Percentiles rank a stretch among this genome's conserved stretches.
phyloP scores from a whole-genome alignment of 2,113 vertebrate genomes.

The Cisticola juncidis region DNA sequence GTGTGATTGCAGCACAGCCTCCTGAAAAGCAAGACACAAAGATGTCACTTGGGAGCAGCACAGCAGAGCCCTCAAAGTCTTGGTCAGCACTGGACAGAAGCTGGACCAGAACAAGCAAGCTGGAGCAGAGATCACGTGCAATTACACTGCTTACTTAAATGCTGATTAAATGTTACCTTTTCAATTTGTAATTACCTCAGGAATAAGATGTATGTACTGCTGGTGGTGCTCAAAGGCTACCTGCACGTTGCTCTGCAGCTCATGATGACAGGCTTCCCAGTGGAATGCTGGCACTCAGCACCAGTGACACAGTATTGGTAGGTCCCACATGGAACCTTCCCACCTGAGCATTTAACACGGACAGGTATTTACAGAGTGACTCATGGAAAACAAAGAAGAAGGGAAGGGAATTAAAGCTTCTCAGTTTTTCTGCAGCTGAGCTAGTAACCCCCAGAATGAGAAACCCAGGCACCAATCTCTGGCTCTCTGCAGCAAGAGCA shows the following conservation, averaged over 20 bases:
- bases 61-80: background rate
- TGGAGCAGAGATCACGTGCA: rapidly evolving
- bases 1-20: background rate
- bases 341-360: background rate
- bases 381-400: background rate
- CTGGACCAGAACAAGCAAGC: background rate
- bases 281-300: background rate
- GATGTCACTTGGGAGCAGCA: background rate
- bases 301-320: background rate
- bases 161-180: background rate
- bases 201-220: background rate
- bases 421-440: background rate
- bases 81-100: rapidly evolving
- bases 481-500: background rate
- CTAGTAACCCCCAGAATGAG: background rate
- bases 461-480: background rate
- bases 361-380: background rate
- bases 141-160: background rate
- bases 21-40: background rate
- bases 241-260: background rate
- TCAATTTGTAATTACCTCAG: background rate
- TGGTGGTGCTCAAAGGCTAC: background rate
- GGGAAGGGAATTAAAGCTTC: background rate
- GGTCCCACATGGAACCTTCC: background rate
- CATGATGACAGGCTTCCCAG: background rate